Evolutionary conservation across 2,888 invertebrate species (phyloP).

Genomic region (Drosophila tanythrix): DNA sequence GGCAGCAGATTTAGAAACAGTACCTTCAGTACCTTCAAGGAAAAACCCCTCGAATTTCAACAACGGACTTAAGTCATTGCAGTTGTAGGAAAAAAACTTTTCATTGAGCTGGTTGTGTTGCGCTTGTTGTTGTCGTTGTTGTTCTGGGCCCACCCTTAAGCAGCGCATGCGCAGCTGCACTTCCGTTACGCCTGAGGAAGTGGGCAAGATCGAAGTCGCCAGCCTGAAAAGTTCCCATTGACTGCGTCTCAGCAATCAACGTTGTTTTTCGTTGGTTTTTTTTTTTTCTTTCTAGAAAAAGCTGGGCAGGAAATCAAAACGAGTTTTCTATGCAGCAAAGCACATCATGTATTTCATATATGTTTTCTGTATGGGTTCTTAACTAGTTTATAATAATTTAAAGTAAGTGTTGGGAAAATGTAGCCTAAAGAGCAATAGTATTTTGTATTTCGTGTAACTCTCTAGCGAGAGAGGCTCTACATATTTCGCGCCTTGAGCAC

Average conservation of each 20-base stretch:
- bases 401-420: constrained; percentile 19
- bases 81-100: constrained; percentile 15
- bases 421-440: constrained; percentile 49
- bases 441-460: constrained; percentile 6
- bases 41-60: constrained; percentile 38
- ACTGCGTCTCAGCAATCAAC: constrained; percentile 59
- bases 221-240: constrained; percentile 59
- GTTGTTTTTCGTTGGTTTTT: constrained; percentile 9
- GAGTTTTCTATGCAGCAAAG: constrained; percentile 48
- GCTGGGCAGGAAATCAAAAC: constrained; percentile 60
- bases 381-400: constrained; percentile 61
- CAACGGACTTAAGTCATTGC: constrained; percentile 36
- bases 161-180: constrained; percentile 72
- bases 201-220: constrained; percentile 48
- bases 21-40: constrained; percentile 33
- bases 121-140: constrained; percentile 4
- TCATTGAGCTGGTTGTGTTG: constrained; percentile 27
- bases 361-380: constrained; percentile 37
- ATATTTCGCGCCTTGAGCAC: constrained; percentile 83
- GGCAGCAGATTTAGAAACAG: constrained; percentile 48
- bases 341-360: constrained; percentile 52
- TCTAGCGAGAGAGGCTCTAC: constrained; percentile 28
- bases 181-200: constrained; percentile 65
- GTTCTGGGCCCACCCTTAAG: constrained; percentile 62
- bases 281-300: neutral